phyloP scores from a whole-genome alignment of 2,797 vertebrate species.

The Chrosomus eos region DNA sequence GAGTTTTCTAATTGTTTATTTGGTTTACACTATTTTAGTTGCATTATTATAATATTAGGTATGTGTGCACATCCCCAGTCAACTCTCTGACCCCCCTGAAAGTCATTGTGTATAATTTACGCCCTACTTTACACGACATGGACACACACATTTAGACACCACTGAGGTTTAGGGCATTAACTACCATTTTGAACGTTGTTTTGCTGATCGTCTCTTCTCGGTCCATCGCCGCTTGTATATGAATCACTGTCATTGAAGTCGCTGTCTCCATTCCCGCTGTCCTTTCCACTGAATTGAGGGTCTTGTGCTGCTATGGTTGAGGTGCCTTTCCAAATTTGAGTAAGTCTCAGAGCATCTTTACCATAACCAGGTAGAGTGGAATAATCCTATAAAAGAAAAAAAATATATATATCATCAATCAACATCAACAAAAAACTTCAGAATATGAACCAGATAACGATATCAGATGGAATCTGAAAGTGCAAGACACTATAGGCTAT shows the following conservation, averaged over 20 bases:
- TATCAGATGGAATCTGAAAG: background rate
- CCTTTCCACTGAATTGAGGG: constrained; percentile 94
- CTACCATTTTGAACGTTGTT: constrained; percentile 86
- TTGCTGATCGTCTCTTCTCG: constrained; percentile 87
- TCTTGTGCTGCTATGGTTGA: constrained; percentile 91
- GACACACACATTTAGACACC: background rate
- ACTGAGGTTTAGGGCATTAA: constrained; percentile 30
- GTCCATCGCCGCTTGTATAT: constrained; percentile 90
- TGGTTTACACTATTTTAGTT: too few relatives aligned
- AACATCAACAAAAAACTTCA: background rate
- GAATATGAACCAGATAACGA: background rate
- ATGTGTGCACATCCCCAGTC: too few relatives aligned
- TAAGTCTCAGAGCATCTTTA: constrained; percentile 86
- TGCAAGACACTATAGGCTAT: constrained; percentile 16
- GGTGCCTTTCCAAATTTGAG: constrained; percentile 95
- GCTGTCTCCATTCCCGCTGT: constrained; percentile 96
- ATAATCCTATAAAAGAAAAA: constrained; percentile 78
- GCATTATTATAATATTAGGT: too few relatives aligned
- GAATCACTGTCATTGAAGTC: constrained; percentile 98
- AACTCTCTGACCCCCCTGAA: too few relatives aligned
- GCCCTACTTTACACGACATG: too few relatives aligned
- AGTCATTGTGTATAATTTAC: too few relatives aligned
- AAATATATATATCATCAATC: too few relatives aligned
- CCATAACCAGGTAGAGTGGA: constrained; percentile 83
- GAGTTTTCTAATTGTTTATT: too few relatives aligned